A percentile compares a stretch with the other conserved stretches of the same genome.
Conservation (phyloP, 1,140 invertebrate species). For the Diplogasteroides magnus region DNA sequence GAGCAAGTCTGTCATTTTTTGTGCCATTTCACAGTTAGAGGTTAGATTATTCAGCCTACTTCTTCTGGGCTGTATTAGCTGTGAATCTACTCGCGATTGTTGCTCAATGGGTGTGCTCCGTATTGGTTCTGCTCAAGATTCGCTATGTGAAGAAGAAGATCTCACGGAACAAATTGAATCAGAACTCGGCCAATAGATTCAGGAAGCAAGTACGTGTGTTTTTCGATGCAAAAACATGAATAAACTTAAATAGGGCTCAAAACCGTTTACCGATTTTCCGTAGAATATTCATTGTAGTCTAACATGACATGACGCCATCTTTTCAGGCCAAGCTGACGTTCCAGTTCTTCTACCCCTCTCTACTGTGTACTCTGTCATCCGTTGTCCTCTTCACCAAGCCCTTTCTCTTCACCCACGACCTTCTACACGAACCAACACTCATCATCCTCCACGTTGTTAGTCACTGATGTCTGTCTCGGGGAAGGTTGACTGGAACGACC, state of each 20-base stretch:
- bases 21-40: not conserved
- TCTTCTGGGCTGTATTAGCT: constrained; percentile 29
- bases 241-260: too few species aligned
- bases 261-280: too few species aligned
- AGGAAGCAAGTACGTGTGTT: constrained; percentile 43
- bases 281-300: not conserved
- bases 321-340: constrained; percentile 49
- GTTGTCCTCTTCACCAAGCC: constrained; percentile 47
- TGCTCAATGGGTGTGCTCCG: constrained; percentile 46
- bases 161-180: constrained; percentile 42
- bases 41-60: constrained; percentile 21
- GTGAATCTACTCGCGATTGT: constrained; percentile 38
- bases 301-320: not conserved
- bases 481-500: too few species aligned
- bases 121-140: constrained; percentile 44
- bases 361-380: constrained; percentile 48
- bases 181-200: constrained; percentile 49
- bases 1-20: not conserved
- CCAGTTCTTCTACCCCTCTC: constrained; percentile 50
- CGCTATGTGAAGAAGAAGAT: constrained; percentile 47
- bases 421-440: constrained; percentile 29
- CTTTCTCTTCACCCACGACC: constrained; percentile 26
- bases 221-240: too few species aligned
- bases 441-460: constrained; percentile 42
- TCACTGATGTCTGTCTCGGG: too few species aligned